These are phyloP conservation scores for Catharus bicknelli DNA, from an alignment of 2,113 vertebrate species.

Conservation along the genomic window DNA sequence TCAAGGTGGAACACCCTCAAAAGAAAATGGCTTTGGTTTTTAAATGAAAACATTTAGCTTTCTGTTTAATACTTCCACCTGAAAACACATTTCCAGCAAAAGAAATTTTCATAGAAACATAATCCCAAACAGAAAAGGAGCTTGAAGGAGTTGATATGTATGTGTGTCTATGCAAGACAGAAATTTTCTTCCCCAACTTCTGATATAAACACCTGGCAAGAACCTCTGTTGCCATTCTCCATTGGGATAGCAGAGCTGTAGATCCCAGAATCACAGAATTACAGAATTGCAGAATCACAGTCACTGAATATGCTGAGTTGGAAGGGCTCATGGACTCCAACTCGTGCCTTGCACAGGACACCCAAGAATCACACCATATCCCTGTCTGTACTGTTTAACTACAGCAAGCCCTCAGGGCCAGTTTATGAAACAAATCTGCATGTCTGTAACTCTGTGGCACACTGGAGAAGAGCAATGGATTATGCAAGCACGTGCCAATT, in stretches of 20 bases:
- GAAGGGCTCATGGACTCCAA: neutral
- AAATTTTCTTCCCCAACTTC: neutral
- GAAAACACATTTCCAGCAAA: neutral
- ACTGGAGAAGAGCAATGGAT: neutral
- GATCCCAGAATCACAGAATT: neutral
- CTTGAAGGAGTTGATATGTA: neutral
- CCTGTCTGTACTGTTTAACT: neutral
- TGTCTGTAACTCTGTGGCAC: neutral
- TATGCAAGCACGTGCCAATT: neutral
- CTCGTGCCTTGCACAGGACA: rapidly evolving
- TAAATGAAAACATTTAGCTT: neutral
- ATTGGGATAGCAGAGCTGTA: neutral
- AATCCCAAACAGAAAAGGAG: neutral
- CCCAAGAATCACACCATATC: neutral
- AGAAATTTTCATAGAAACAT: neutral
- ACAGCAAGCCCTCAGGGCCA: neutral
- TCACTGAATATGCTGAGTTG: neutral
- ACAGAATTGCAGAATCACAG: neutral
- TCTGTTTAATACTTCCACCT: neutral
- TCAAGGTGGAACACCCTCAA: neutral
- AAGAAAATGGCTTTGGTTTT: neutral
- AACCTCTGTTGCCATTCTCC: neutral
- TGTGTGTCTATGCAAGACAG: neutral
- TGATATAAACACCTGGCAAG: neutral
- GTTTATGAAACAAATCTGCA: neutral